Conservation (phyloP, 2,113 vertebrate genomes). For the Barbus barbus region DNA sequence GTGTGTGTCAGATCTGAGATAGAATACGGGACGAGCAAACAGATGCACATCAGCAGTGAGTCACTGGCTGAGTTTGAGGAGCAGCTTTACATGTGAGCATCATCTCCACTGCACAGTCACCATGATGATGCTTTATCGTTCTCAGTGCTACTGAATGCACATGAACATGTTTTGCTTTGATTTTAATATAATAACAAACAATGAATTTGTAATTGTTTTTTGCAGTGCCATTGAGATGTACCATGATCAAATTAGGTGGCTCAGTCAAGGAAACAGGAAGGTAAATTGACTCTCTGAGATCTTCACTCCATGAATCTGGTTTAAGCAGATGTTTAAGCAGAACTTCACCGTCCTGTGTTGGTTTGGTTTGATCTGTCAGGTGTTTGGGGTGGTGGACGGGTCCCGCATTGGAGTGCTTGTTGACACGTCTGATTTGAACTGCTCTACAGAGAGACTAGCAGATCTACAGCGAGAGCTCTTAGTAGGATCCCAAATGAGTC, state of each 20-base stretch:
- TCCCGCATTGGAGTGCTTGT: slow-evolving; percentile 73
- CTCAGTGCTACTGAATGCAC: not conserved
- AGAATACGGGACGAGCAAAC: slow-evolving; percentile 27
- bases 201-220: not conserved
- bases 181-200: not conserved
- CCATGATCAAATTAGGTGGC: slow-evolving; percentile 75
- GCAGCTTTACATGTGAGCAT: slow-evolving; percentile 75
- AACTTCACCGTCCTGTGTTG: not conserved
- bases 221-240: slow-evolving; percentile 74
- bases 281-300: slow-evolving; percentile 57
- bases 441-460: slow-evolving; percentile 55
- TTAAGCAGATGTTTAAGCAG: too few species aligned
- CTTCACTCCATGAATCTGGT: not conserved
- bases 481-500: slow-evolving; percentile 64
- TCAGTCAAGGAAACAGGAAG: slow-evolving; percentile 79
- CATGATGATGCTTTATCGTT: not conserved
- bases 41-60: slow-evolving; percentile 63
- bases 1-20: slow-evolving; percentile 62
- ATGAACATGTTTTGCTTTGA: too few species aligned
- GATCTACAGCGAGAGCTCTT: slow-evolving; percentile 75
- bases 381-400: slow-evolving; percentile 79
- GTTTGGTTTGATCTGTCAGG: slow-evolving; percentile 59
- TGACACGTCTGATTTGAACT: slow-evolving; percentile 65
- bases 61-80: slow-evolving; percentile 66
- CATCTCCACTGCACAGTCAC: not conserved